Evolutionary conservation across 2,113 vertebrate species (phyloP), one percentile per base, ranked within the genome.

Genomic region (Toxostoma redivivum): DNA sequence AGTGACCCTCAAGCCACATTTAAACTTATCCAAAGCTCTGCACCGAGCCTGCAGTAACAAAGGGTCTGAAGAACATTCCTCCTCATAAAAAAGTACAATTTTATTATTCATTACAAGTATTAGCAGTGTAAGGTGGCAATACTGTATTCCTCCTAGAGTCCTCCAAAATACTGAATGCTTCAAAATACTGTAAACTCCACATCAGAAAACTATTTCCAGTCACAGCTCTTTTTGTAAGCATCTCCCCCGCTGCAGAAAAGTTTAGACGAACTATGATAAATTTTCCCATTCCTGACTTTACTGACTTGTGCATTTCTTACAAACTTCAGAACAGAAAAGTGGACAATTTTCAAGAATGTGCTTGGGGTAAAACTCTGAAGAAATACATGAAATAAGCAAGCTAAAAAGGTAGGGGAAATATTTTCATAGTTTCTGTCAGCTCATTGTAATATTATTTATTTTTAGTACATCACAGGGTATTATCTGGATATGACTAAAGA

Each of bases 21-120:
- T 27, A 33, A 69, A 37, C 11, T 64, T 13, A 19, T 0, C 38
- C 9, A 57, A 88, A 60, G 18, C 25, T 44, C 1, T 30, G 54
- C 67, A 24, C 20, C 3, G 33, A 69, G 53, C 22, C 33, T 24
- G 22, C 27, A 79, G 57, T 7, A 42, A 30, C 0, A 0, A 42
- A 19, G 21, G 40, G 12, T 30, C 61, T 71, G 31, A 40, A 23
- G 42, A 53, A 42, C 24, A 33, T 30, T 78, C 24, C 54, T 79
- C 15, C 28, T 24, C 42, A 44, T 22, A 45, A 30, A 53, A 53
- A 0, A 38, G 15, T 6, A 87, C 12, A 35, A 7, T 35, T 57
- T 53, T 23, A 15, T 53, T 74, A 47, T 56, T 82, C 28, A 20
- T 33, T 56, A 44, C 51, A 76, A 48, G 10, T 24, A 22, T 3